phyloP scores from a whole-genome alignment of 2,113 vertebrate species.

The Platysternon megacephalum region DNA sequence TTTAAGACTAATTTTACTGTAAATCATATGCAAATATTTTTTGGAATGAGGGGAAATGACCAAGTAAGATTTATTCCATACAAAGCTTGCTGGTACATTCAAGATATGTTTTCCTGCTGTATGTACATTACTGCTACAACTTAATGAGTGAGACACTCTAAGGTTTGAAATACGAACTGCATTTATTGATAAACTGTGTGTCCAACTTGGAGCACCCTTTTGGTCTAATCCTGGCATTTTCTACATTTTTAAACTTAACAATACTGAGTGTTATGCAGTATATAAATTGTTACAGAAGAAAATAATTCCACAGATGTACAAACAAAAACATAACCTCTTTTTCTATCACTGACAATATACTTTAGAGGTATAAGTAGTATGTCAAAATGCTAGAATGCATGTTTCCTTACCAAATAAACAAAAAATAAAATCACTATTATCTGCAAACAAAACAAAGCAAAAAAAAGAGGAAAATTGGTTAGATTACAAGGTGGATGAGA shows the following conservation, averaged over 20 bases:
- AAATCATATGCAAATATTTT: not conserved
- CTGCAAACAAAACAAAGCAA: slow-evolving; percentile 56
- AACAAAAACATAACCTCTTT: not conserved
- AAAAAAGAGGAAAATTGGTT: slow-evolving; percentile 41
- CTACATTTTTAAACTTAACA: not conserved
- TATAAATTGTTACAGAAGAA: not conserved
- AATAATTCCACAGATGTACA: not conserved
- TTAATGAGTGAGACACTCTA: not conserved
- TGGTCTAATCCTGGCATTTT: not conserved
- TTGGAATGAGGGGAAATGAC: not conserved
- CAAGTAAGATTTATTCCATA: not conserved
- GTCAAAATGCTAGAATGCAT: slow-evolving; percentile 24
- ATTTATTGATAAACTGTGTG: not conserved
- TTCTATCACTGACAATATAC: slow-evolving; percentile 11
- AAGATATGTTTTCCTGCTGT: not conserved
- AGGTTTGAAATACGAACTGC: not conserved
- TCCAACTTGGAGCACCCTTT: not conserved
- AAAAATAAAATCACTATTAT: not conserved
- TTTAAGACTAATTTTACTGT: not conserved
- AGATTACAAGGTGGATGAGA: slow-evolving; percentile 38
- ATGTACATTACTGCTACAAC: not conserved
- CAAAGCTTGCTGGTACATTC: not conserved
- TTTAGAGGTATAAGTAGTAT: slow-evolving; percentile 5
- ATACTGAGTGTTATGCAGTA: not conserved
- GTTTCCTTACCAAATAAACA: slow-evolving; percentile 26